phyloP scores from a whole-genome alignment of 1,140 invertebrate species.

The Euwallacea fornicatus region DNA sequence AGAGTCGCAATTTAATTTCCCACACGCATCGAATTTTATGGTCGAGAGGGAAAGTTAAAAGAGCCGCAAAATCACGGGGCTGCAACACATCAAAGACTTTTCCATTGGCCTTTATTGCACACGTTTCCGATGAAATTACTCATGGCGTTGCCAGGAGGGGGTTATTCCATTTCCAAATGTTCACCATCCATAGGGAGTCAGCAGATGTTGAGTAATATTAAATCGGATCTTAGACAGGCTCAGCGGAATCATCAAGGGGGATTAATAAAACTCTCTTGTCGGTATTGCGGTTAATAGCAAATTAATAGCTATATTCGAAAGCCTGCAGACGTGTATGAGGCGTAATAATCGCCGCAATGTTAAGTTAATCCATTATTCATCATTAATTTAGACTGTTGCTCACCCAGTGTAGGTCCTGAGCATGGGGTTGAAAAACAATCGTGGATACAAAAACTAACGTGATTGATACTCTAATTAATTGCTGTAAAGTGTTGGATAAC shows the following conservation, averaged over 20 bases:
- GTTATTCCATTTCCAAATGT: too few relatives aligned
- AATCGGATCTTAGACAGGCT: too few relatives aligned
- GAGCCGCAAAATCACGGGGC: too few relatives aligned
- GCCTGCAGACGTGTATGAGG: neutral
- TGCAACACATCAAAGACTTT: too few relatives aligned
- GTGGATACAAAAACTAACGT: neutral
- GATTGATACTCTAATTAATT: neutral
- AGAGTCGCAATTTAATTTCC: neutral
- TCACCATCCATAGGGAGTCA: too few relatives aligned
- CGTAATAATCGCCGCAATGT: slow-evolving; percentile 1
- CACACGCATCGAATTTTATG: neutral
- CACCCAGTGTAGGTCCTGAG: too few relatives aligned
- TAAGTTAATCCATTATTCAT: slow-evolving; percentile 13
- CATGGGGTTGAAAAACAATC: too few relatives aligned
- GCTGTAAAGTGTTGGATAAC: neutral
- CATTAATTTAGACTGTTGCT: slow-evolving; percentile 4
- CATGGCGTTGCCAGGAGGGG: too few relatives aligned
- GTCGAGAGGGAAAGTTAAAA: too few relatives aligned
- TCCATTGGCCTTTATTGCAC: too few relatives aligned
- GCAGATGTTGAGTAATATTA: too few relatives aligned
- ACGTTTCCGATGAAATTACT: too few relatives aligned
- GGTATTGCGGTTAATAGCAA: slow-evolving; percentile 2
- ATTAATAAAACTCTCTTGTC: slow-evolving; percentile 11
- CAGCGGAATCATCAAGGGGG: slow-evolving; percentile 2
- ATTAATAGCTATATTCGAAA: slow-evolving; percentile 14